Evolutionary conservation across 2,113 vertebrate species (phyloP).

Genomic region (Eurystomus gularis): DNA sequence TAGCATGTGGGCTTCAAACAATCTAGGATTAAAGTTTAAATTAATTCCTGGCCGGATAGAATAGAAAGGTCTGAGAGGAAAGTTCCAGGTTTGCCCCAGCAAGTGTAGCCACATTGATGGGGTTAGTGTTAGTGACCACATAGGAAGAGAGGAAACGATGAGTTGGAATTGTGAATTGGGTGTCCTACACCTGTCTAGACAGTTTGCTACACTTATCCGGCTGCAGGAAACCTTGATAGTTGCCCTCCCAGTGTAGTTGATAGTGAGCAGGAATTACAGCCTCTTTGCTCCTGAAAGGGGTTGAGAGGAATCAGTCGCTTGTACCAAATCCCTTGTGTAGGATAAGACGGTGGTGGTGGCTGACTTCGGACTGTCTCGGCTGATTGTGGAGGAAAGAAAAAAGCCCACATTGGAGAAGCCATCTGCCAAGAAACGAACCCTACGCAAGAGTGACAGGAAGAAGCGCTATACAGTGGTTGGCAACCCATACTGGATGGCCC

Average conservation of each 20-base stretch:
- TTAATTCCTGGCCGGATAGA: not conserved
- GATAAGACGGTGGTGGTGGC: constrained; percentile 96
- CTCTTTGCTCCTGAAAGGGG: not conserved
- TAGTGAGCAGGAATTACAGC: not conserved
- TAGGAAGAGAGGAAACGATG: not conserved
- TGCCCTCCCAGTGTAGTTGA: not conserved
- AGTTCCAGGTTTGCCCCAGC: not conserved
- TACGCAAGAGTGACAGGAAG: constrained; percentile 88
- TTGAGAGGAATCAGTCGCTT: not conserved
- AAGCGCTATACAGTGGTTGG: constrained; percentile 97
- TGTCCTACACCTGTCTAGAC: not conserved
- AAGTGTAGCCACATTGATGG: not conserved
- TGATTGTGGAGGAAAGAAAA: constrained; percentile 90
- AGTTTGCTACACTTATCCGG: not conserved
- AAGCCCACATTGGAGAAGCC: constrained; percentile 84
- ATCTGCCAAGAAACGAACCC: constrained; percentile 84
- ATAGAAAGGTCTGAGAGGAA: not conserved
- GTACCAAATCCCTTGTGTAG: constrained; percentile 61
- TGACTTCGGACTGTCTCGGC: constrained; percentile 92
- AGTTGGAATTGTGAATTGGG: not conserved
- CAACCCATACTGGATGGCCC: constrained; percentile 98
- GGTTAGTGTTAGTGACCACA: not conserved
- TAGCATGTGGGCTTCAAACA: not conserved
- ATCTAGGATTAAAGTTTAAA: not conserved
- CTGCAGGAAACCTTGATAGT: not conserved